These are phyloP conservation scores for Eueides isabella DNA, from an alignment of 1,140 invertebrate species.

Conservation along the genomic window DNA sequence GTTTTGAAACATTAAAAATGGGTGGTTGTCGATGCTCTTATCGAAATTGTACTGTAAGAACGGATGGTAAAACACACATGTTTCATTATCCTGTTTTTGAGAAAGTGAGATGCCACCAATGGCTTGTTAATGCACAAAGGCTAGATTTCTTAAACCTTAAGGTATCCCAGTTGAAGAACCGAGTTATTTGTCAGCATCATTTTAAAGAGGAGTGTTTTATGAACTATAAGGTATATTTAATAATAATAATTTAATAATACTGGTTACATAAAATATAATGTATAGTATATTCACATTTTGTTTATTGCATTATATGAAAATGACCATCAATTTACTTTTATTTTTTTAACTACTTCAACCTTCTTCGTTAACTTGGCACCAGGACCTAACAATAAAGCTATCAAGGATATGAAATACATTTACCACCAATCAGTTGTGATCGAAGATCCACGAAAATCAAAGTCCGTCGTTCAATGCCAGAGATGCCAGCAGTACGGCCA, in stretches of 20 bases:
- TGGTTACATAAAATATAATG: neutral
- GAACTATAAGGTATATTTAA: slow-evolving; percentile 75
- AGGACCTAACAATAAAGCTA: too few relatives aligned
- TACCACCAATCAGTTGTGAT: too few relatives aligned
- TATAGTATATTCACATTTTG: too few relatives aligned
- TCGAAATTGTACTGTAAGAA: slow-evolving; percentile 78
- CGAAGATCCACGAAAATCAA: too few relatives aligned
- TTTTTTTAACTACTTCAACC: too few relatives aligned
- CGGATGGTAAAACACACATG: slow-evolving; percentile 82
- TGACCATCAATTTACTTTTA: too few relatives aligned
- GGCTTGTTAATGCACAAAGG: slow-evolving; percentile 81
- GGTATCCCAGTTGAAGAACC: slow-evolving; percentile 83
- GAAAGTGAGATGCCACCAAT: slow-evolving; percentile 80
- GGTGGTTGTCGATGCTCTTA: slow-evolving; percentile 83
- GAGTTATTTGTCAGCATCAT: slow-evolving; percentile 83
- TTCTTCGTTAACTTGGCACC: too few relatives aligned
- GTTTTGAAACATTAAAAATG: slow-evolving; percentile 58
- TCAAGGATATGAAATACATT: too few relatives aligned
- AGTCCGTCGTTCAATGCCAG: too few relatives aligned
- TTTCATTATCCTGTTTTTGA: slow-evolving; percentile 85
- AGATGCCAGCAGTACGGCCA: too few relatives aligned
- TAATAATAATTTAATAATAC: too few relatives aligned
- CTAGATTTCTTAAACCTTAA: slow-evolving; percentile 80
- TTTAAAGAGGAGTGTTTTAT: slow-evolving; percentile 83
- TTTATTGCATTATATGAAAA: too few relatives aligned